These are phyloP conservation scores for Agriopis leucophaearia DNA, from an alignment of 2,888 invertebrate genomes.

Conservation along the genomic window DNA sequence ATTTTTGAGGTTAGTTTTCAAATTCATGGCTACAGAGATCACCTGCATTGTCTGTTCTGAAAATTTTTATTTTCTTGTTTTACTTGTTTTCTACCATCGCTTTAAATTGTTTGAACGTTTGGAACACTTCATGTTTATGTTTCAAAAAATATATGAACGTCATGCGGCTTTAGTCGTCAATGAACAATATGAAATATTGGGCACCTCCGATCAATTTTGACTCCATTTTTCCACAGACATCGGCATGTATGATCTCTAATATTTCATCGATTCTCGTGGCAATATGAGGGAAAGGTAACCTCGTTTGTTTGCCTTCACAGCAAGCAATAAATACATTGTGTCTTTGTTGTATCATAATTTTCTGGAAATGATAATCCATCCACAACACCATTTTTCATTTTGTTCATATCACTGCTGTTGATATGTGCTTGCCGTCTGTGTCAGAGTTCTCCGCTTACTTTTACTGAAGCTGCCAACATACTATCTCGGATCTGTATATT, in stretches of 20 bases:
- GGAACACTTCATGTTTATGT: too few relatives aligned
- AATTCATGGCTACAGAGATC: constrained; percentile 7
- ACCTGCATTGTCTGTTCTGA: too few relatives aligned
- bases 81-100: too few relatives aligned
- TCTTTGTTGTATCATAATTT: too few relatives aligned
- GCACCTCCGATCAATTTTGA: constrained; percentile 17
- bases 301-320: constrained; percentile 41
- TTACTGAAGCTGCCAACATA: constrained; percentile 24
- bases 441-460: constrained; percentile 13
- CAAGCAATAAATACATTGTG: constrained; percentile 12
- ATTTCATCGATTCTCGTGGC: constrained; percentile 6
- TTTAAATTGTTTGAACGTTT: too few relatives aligned
- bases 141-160: constrained; percentile 35
- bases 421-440: constrained; percentile 18
- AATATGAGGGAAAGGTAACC: constrained; percentile 35
- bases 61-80: too few relatives aligned
- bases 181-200: constrained; percentile 44
- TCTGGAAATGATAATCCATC: too few relatives aligned
- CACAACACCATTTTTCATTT: constrained; percentile 16
- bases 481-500: not conserved
- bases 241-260: constrained; percentile 33
- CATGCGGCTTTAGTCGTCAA: constrained; percentile 45
- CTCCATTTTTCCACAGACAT: constrained; percentile 40
- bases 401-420: constrained; percentile 4
- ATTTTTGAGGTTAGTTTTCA: constrained; percentile 20